These are phyloP conservation scores for Teleogryllus oceanicus DNA, from an alignment of 2,888 invertebrate species.

Conservation along the genomic window DNA sequence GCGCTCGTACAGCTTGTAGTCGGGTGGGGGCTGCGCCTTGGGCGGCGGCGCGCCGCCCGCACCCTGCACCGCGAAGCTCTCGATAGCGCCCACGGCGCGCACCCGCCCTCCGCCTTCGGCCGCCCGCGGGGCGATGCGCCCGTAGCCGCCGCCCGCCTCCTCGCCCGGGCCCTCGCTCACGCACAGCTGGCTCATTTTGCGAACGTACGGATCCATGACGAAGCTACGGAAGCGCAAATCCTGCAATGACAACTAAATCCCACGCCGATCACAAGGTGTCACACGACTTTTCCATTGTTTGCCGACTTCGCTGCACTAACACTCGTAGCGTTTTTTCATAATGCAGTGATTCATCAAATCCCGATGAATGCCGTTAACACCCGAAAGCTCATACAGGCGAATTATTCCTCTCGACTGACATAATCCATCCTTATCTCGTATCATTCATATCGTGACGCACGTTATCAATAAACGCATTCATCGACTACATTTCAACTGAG, in stretches of 20 bases:
- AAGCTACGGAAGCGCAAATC: background rate
- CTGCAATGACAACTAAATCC: background rate
- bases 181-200: conserved; percentile 38
- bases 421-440: no score
- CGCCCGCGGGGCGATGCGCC: conserved; percentile 42
- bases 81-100: conserved; percentile 61
- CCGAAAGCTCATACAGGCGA: no score
- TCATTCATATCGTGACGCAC: no score
- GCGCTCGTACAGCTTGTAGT: conserved; percentile 63
- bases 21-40: conserved; percentile 42
- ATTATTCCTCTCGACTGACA: no score
- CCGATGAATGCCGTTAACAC: no score
- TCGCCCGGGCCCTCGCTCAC: conserved; percentile 34
- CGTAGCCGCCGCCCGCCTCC: conserved; percentile 45
- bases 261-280: background rate
- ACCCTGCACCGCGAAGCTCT: conserved; percentile 61
- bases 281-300: conserved; percentile 35
- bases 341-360: no score
- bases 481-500: no score
- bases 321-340: no score
- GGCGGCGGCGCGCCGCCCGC: conserved; percentile 45
- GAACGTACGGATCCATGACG: conserved; percentile 39
- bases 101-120: background rate
- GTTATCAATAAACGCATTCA: no score
- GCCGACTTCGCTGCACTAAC: no score